A percentile compares a stretch with the other conserved stretches of the same genome.
phyloP scores from a whole-genome alignment of 2,797 vertebrate species.

The Sebastes hopkinsi region DNA sequence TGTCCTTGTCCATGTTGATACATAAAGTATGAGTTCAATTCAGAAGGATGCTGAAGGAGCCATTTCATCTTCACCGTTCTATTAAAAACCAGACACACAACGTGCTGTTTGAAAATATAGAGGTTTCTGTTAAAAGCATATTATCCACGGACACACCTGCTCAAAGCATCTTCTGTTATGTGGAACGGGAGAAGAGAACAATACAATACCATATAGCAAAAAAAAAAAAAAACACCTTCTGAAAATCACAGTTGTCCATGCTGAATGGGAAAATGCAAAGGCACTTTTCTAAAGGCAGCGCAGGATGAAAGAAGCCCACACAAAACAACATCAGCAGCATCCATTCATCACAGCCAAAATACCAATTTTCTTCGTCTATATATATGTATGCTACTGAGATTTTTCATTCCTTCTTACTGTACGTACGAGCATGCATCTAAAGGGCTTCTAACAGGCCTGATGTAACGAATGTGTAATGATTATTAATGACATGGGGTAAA shows the following conservation, averaged over 20 bases:
- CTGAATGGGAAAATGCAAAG: conserved; percentile 22
- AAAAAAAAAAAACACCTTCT: background rate
- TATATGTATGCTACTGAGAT: background rate
- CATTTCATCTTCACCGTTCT: background rate
- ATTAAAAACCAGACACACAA: background rate
- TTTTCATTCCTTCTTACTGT: conserved; percentile 8
- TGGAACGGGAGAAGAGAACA: background rate
- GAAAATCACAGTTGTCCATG: conserved; percentile 13
- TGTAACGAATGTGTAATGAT: conserved; percentile 23
- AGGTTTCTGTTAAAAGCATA: background rate
- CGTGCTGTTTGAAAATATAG: background rate
- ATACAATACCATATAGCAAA: background rate
- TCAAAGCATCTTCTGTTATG: background rate
- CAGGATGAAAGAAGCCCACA: conserved; percentile 28
- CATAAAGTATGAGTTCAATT: background rate
- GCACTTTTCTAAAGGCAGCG: conserved; percentile 12
- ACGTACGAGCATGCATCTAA: conserved; percentile 4
- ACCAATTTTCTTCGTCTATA: conserved; percentile 6
- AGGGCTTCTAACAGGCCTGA: conserved; percentile 14
- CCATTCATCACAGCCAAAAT: conserved; percentile 39
- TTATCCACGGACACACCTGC: background rate
- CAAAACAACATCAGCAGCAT: conserved; percentile 32
- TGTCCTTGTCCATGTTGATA: background rate
- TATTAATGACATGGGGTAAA: conserved; percentile 34
- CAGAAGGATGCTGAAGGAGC: background rate